Evolutionary conservation across 2,888 invertebrate species (phyloP).

Genomic region (Platycnemis pennipes): DNA sequence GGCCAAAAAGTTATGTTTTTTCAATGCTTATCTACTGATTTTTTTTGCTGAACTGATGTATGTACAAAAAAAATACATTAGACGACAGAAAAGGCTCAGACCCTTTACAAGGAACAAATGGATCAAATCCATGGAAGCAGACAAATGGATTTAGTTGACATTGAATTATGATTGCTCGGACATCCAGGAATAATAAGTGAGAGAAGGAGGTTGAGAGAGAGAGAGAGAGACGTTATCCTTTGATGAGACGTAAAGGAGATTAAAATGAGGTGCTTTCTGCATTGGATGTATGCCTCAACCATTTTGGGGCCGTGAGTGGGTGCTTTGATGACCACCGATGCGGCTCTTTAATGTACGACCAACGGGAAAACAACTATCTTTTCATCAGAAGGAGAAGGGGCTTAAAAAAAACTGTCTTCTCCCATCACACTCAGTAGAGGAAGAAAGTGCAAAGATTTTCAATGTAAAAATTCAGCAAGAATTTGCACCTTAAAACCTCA

Average conservation of each 20-base stretch:
- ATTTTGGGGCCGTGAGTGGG: neutral
- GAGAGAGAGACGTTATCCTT: neutral
- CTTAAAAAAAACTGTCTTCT: neutral
- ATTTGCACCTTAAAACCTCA: too few relatives aligned
- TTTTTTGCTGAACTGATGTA: too few relatives aligned
- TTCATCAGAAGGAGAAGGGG: neutral
- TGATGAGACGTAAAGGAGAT: constrained; percentile 10
- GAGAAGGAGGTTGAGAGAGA: too few relatives aligned
- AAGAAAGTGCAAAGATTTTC: neutral
- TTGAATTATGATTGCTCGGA: neutral
- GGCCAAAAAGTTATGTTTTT: too few relatives aligned
- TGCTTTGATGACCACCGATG: neutral
- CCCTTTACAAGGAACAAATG: too few relatives aligned
- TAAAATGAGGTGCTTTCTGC: neutral
- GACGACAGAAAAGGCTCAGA: neutral
- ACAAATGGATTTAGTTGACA: neutral
- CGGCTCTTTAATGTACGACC: neutral
- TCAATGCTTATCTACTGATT: too few relatives aligned
- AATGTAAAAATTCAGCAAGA: neutral
- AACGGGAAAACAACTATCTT: neutral
- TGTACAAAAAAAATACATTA: neutral
- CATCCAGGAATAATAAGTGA: too few relatives aligned
- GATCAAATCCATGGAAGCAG: neutral
- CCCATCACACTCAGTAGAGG: neutral
- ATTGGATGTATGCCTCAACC: neutral